phyloP scores from a whole-genome alignment of 2,797 vertebrate genomes.

The Galaxias olidus region DNA sequence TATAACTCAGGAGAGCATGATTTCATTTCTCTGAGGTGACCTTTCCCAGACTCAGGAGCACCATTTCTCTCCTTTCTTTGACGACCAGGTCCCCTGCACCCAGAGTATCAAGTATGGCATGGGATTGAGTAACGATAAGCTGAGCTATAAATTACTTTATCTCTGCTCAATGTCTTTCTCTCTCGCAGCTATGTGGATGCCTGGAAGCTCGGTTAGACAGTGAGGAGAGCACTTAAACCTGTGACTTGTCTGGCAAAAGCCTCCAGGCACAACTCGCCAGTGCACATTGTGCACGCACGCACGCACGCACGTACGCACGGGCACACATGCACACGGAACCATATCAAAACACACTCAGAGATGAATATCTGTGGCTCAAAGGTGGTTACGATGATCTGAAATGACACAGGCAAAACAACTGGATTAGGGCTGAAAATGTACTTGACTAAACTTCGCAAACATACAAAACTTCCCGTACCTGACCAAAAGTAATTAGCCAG shows the following conservation, averaged over 20 bases:
- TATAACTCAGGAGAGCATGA: conserved; percentile 14
- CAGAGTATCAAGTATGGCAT: conserved; percentile 1
- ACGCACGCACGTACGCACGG: background rate
- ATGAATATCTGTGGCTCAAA: background rate
- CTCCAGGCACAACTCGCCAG: too few relatives aligned
- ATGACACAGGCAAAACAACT: too few relatives aligned
- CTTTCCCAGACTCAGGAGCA: conserved; percentile 8
- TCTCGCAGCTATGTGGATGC: conserved; percentile 1
- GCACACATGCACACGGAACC: background rate
- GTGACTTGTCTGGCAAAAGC: background rate
- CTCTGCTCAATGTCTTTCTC: background rate
- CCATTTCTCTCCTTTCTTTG: background rate
- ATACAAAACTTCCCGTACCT: too few relatives aligned
- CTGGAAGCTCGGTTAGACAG: conserved; percentile 4
- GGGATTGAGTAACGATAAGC: background rate
- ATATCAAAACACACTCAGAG: background rate
- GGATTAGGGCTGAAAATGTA: too few relatives aligned
- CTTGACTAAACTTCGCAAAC: too few relatives aligned
- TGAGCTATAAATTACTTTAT: background rate
- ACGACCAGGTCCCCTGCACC: background rate
- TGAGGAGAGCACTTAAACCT: conserved; percentile 6
- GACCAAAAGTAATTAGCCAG: too few relatives aligned
- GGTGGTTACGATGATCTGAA: too few relatives aligned
- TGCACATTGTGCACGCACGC: too few relatives aligned
- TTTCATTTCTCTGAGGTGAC: background rate